Conservation (phyloP, 2,113 vertebrate genomes). For the Coreoperca whiteheadi region DNA sequence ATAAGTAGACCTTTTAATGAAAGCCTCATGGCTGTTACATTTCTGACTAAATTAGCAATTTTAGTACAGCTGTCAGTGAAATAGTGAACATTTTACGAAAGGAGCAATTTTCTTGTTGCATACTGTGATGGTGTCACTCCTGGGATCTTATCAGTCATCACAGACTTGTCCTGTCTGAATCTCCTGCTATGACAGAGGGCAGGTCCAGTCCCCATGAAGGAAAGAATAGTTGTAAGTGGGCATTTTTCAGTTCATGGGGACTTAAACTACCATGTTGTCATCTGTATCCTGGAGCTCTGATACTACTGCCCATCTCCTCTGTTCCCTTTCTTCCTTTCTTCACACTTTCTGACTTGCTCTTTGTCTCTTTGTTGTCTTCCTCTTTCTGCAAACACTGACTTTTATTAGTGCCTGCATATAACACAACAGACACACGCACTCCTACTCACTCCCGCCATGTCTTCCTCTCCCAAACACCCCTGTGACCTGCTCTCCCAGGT, state of each 20-base stretch:
- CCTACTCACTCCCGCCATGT: background rate
- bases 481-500: conserved; percentile 35
- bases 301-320: conserved; percentile 21
- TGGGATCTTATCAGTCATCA: background rate
- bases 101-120: background rate
- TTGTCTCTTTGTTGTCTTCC: conserved; percentile 2
- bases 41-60: background rate
- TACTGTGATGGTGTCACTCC: background rate
- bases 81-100: background rate
- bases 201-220: no score
- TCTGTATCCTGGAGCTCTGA: conserved; percentile 56
- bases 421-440: background rate
- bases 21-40: background rate
- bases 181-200: background rate
- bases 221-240: background rate
- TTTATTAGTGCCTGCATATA: conserved; percentile 13
- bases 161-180: background rate
- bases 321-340: background rate
- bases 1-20: background rate
- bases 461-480: background rate
- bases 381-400: conserved; percentile 30
- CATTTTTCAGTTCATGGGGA: background rate
- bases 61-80: background rate
- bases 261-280: background rate
- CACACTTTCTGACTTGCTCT: conserved; percentile 12